Evolutionary conservation across 2,113 vertebrate genomes (phyloP).

Genomic region (Myiozetetes cayanensis): DNA sequence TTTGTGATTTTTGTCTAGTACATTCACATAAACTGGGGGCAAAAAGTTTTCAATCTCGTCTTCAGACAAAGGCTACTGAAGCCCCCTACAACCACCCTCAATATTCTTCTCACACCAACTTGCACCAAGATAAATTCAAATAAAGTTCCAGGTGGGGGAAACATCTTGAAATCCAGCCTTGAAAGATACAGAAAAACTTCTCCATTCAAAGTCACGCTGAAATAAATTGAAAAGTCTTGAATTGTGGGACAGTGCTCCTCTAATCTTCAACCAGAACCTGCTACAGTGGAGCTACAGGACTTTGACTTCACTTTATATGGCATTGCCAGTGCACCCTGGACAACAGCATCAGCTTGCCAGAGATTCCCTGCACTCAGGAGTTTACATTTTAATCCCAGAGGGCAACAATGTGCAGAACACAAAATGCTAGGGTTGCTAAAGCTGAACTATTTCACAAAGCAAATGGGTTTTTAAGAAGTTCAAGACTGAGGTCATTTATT

Average conservation of each 20-base stretch:
- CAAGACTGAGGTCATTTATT: neutral
- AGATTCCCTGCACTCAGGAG: neutral
- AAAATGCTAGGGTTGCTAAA: neutral
- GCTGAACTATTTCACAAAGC: neutral
- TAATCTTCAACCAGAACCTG: neutral
- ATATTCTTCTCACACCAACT: fast-evolving
- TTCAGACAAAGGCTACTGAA: neutral
- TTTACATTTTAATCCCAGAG: neutral
- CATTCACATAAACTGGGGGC: neutral
- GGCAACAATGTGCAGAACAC: neutral
- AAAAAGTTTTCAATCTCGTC: neutral
- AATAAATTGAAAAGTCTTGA: neutral
- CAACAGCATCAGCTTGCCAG: neutral
- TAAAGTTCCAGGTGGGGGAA: neutral
- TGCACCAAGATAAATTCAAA: neutral
- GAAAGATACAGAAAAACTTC: neutral
- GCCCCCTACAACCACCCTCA: neutral
- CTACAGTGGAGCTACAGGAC: neutral
- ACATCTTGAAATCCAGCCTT: neutral
- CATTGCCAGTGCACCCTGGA: neutral
- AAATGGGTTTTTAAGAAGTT: conserved; percentile 13
- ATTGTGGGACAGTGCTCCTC: neutral
- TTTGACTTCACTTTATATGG: conserved; percentile 11
- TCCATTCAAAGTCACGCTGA: neutral
- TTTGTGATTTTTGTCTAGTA: neutral